phyloP scores from a whole-genome alignment of 2,888 invertebrate genomes.

The Mayetiola destructor region DNA sequence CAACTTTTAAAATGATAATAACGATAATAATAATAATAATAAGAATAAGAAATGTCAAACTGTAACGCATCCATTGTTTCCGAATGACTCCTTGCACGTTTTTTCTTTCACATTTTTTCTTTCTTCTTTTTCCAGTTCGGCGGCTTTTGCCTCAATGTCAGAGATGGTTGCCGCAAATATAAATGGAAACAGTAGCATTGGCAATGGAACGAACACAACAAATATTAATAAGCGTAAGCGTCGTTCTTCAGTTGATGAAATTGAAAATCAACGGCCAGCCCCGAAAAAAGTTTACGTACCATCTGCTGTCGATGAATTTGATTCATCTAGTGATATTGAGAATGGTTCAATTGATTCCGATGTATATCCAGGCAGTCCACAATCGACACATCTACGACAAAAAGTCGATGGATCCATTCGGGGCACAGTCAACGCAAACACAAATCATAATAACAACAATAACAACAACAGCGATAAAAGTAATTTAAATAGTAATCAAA shows the following conservation, averaged over 20 bases:
- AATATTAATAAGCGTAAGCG: background rate
- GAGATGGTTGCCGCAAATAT: background rate
- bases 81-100: background rate
- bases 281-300: background rate
- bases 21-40: background rate
- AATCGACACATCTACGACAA: background rate
- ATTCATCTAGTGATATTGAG: constrained; percentile 1
- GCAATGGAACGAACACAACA: background rate
- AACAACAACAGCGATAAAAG: background rate
- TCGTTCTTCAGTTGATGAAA: constrained; percentile 1
- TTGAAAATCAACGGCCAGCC: background rate
- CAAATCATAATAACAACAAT: background rate
- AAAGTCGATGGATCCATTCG: background rate
- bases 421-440: background rate
- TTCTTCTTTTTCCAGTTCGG: background rate
- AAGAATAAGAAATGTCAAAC: no score
- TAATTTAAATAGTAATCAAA: constrained; percentile 10
- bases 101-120: background rate
- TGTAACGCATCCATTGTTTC: no score
- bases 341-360: background rate
- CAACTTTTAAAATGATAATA: background rate
- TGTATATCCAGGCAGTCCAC: background rate
- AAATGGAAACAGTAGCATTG: background rate
- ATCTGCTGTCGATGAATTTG: background rate
- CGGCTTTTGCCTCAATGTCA: background rate